Evolutionary conservation across 23 tunicate species (phyloP), one percentile per base, ranked within the genome.

Genomic region (Halocynthia aurantium): DNA sequence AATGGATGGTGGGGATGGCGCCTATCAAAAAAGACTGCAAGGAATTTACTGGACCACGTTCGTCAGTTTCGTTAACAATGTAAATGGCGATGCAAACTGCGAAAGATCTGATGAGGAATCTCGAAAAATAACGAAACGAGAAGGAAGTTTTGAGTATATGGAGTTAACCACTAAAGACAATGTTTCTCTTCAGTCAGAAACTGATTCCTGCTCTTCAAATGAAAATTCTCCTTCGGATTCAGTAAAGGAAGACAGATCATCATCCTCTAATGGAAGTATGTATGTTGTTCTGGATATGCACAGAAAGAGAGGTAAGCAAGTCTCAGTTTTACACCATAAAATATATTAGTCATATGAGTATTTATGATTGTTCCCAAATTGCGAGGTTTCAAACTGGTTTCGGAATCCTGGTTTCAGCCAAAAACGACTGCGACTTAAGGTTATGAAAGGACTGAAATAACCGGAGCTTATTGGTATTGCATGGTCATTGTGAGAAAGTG

Each of bases 131-230:
- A 22, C 20, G 0, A 19, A 49, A 10, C 55, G 78, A 49, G 60
- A 74, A 56, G 78, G 78, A 11, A 74, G 78, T 54, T 74, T 74
- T 56, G 78, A 74, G 22, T 74, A 74, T 54, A 74, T 74, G 78
- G 78, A 74, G 31, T 64, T 74, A 8, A 74, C 78, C n/a, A n/a
- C 78, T 6, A 74, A 54, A 56, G 78, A 54, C 21, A 54, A 54
- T 20, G 62, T 15, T 8, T 53, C 78, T 19, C 13, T 54, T 5
- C 61, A 12, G 63, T 74, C 78, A 21, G 65, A 74, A 56, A 64
- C 56, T 8, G 57, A 13, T 8, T 50, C 66, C 0, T 55, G 60
- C 17, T 53, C 64, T n/a, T 74, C 78, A 8, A 51, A 62, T 21
- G 78, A 53, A 51, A 54, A 53, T 54, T 53, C 78, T 7, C 56